Base-by-base conservation (phyloP, 2,113 vertebrate species). In the Acrocephalus kingi region DNA sequence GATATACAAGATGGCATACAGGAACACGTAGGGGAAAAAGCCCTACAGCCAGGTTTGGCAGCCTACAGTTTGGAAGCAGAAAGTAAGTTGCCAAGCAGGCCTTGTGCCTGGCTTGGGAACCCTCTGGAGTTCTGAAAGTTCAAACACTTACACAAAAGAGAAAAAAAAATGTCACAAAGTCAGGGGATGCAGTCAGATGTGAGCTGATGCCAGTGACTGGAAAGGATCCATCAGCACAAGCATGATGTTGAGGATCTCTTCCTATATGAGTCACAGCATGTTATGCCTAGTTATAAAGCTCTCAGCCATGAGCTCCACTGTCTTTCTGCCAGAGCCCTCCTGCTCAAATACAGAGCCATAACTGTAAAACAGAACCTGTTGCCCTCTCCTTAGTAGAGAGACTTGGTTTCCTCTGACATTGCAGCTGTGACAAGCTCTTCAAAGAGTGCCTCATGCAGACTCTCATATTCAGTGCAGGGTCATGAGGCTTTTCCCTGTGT, bases 361-460 rank as follows among this genome's bases (percentile, higher is more conserved):
- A 49, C 23, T 52, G 15, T 45, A 82, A 90, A 91, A 55, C 75
- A 94, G 83, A 93, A 58, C 51, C 54, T 85, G 54, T 43, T 92
- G 43, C 55, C 33, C 55, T 79, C 51, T 80, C 37, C 83, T 93
- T 46, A 73, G n/a, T 79, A 83, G 71, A 80, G 9, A 93, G 63
- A 54, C 7, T 83, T 69, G 41, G 33, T 88, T 96, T 88, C 43
- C 54, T 80, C 81, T 95, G 74, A 49, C 33, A 54, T 4, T 71
- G 74, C 39, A 72, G 61, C 77, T 91, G 41, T 76, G 78, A 84
- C 58, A 74, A 93, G 71, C 31, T 93, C 79, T 94, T 97, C 88
- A 94, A 91, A 94, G 81, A 83, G 22, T 35, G 67, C 79, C 59
- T 88, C 96, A 90, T 54, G 85, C 90, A 73, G 92, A 58, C 72